These are phyloP conservation scores for Cryptotis parvus DNA, from an alignment of 2,113 vertebrate genomes.

Conservation along the genomic window DNA sequence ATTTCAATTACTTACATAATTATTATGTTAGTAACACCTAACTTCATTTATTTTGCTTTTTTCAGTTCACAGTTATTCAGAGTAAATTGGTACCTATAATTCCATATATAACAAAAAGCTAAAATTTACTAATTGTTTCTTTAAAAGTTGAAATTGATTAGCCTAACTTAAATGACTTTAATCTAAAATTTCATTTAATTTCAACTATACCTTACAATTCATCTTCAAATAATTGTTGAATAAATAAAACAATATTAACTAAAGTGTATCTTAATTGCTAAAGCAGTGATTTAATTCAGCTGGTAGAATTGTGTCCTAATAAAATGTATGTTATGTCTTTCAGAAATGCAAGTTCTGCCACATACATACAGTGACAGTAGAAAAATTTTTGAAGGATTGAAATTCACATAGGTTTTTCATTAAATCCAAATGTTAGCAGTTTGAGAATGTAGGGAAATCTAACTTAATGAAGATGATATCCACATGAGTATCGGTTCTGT, in stretches of 20 bases:
- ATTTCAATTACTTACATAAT: conserved; percentile 72
- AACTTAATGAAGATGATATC: background rate
- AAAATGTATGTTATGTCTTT: conserved; percentile 54
- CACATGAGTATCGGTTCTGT: conserved; percentile 9
- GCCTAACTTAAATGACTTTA: conserved; percentile 45
- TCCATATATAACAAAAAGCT: conserved; percentile 69
- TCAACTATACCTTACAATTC: background rate
- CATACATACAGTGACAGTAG: background rate
- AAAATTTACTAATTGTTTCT: conserved; percentile 77
- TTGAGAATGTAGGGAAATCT: conserved; percentile 26
- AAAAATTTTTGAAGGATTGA: conserved; percentile 5
- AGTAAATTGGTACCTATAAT: conserved; percentile 69
- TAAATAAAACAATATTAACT: conserved; percentile 51
- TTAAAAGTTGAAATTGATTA: conserved; percentile 66
- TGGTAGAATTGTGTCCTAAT: background rate
- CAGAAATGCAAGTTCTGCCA: conserved; percentile 28
- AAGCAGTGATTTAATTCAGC: background rate
- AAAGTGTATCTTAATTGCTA: conserved; percentile 18
- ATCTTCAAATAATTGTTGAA: background rate
- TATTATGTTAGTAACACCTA: conserved; percentile 78
- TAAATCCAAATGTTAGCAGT: conserved; percentile 40
- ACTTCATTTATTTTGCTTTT: conserved; percentile 72
- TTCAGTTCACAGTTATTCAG: conserved; percentile 69
- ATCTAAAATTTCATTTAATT: conserved; percentile 45
- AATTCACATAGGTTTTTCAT: conserved; percentile 25